Percentiles rank a stretch among this genome's conserved stretches.
phyloP scores from a whole-genome alignment of 2,888 invertebrate genomes.

The Acanthosepion pharaonis region DNA sequence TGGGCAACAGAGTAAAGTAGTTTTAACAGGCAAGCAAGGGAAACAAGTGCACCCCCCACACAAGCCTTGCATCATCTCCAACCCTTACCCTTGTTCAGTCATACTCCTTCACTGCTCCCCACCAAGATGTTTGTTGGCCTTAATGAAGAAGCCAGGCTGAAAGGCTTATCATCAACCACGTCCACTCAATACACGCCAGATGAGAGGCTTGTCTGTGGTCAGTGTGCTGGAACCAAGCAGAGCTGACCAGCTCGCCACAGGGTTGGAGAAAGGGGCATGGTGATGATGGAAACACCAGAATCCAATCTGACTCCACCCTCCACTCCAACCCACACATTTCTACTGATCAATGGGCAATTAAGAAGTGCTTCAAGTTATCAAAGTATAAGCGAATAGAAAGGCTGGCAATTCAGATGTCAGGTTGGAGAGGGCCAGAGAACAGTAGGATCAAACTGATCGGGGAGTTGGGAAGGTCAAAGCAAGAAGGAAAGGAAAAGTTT shows the following conservation, averaged over 20 bases:
- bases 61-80: not conserved
- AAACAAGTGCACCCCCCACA: not conserved
- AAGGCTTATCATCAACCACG: not conserved
- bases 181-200: constrained; percentile 24
- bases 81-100: not conserved
- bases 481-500: not conserved
- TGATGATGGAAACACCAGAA: not conserved
- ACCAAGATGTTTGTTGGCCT: not conserved
- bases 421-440: not conserved
- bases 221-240: constrained; percentile 36
- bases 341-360: constrained; percentile 43
- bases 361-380: constrained; percentile 41
- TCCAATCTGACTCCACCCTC: not conserved
- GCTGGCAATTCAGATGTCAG: not conserved
- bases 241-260: not conserved
- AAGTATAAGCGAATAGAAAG: constrained; percentile 23
- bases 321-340: not conserved
- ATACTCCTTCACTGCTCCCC: not conserved
- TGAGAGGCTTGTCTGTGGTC: constrained; percentile 43
- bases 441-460: not conserved
- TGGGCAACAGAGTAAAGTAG: not conserved
- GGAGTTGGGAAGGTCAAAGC: not conserved
- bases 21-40: not conserved
- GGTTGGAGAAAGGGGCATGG: not conserved
- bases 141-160: constrained; percentile 33